Conservation (phyloP, 2,113 vertebrate genomes). For the Ceyx melanurus region DNA sequence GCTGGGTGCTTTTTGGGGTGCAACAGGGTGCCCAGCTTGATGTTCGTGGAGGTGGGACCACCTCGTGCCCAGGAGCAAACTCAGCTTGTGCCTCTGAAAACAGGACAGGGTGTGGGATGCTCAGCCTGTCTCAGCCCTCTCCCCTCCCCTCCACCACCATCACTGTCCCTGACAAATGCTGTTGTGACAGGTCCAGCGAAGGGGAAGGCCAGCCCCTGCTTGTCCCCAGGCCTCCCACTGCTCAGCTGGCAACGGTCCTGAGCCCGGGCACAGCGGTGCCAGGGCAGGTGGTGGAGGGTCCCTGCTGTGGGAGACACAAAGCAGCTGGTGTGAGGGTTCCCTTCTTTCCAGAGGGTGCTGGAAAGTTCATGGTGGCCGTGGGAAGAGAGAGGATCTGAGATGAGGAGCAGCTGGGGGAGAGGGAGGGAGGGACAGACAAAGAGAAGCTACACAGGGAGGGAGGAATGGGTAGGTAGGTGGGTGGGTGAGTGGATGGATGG, state of each 20-base stretch:
- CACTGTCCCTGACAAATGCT: rapidly evolving
- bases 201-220: neutral
- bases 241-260: neutral
- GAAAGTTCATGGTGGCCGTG: rapidly evolving
- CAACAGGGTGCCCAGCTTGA: neutral
- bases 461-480: no score
- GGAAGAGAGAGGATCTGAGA: neutral
- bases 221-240: rapidly evolving
- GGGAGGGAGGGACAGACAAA: neutral
- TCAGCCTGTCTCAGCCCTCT: neutral
- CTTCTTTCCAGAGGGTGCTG: neutral
- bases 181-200: neutral
- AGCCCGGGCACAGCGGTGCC: rapidly evolving
- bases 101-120: neutral
- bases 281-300: neutral
- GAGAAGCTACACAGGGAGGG: rapidly evolving
- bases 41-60: rapidly evolving
- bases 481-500: no score
- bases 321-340: rapidly evolving
- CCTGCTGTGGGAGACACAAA: rapidly evolving
- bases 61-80: rapidly evolving
- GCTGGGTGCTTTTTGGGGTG: neutral
- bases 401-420: neutral
- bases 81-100: neutral
- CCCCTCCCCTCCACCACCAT: neutral